phyloP scores from a whole-genome alignment of 1,140 invertebrate genomes.

The Bombus sylvicola region DNA sequence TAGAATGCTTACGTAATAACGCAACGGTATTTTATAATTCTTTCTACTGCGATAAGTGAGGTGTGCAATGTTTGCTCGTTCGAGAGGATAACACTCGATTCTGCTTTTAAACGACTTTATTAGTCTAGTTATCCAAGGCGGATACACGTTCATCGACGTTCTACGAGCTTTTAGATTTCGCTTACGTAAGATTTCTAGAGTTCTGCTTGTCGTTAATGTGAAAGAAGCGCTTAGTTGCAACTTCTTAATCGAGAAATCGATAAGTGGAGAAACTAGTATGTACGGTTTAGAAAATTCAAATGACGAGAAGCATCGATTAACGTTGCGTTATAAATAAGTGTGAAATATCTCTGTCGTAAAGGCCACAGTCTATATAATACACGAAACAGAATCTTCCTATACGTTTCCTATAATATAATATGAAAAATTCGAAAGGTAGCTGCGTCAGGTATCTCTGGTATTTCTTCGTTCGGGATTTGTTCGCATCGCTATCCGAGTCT shows the following conservation, averaged over 20 bases:
- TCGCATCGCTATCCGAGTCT: too few species aligned
- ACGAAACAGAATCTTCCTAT: neutral
- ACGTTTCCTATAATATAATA: neutral
- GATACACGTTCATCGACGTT: neutral
- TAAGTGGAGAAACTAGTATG: conserved; percentile 2
- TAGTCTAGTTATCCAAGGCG: neutral
- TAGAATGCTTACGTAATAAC: neutral
- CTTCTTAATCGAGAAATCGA: neutral
- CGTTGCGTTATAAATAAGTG: neutral
- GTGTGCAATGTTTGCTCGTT: neutral
- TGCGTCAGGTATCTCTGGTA: neutral
- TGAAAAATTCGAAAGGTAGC: neutral
- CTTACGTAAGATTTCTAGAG: neutral
- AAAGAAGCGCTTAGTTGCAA: neutral
- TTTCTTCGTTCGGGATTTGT: neutral
- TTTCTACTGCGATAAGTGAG: neutral
- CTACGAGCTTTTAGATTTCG: neutral
- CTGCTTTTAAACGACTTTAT: conserved; percentile 11
- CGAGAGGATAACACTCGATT: neutral
- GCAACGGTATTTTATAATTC: conserved; percentile 6
- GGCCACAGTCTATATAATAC: too few species aligned
- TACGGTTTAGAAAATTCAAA: neutral
- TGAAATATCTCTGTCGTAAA: neutral
- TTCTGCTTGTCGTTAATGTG: neutral
- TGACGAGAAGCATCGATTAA: neutral